Percentiles rank a stretch among this genome's conserved stretches.
Conservation (phyloP, 2,888 invertebrate species). For the Thysanoteuthis rhombus region DNA sequence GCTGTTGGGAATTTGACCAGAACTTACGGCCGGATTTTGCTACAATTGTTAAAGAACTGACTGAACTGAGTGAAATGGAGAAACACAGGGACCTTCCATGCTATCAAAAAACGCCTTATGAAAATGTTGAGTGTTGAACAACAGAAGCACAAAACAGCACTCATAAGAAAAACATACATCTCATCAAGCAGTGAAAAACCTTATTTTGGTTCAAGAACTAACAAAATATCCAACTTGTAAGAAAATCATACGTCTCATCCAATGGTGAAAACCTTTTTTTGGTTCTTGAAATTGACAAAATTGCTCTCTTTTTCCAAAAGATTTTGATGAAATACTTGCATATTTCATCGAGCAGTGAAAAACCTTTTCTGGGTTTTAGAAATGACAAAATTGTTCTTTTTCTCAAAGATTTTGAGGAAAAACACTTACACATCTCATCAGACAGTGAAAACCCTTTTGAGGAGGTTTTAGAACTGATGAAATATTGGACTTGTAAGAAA, state of each 20-base stretch:
- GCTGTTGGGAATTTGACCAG: slow-evolving; percentile 53
- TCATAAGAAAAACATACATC: not conserved
- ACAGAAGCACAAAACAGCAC: not conserved
- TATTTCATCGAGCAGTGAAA: too few species aligned
- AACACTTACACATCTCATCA: too few species aligned
- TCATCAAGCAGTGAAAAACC: not conserved
- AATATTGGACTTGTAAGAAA: too few species aligned
- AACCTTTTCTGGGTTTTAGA: too few species aligned
- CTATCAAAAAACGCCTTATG: slow-evolving; percentile 18
- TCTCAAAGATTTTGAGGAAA: too few species aligned
- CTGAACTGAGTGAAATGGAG: slow-evolving; percentile 52
- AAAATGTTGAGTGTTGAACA: not conserved
- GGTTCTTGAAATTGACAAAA: not conserved
- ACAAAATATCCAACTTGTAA: not conserved
- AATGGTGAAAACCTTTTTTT: not conserved
- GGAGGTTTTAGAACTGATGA: too few species aligned
- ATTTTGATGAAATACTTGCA: too few species aligned
- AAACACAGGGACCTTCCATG: slow-evolving; percentile 43
- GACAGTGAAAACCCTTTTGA: too few species aligned
- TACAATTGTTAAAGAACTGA: slow-evolving; percentile 48
- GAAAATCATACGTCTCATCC: not conserved
- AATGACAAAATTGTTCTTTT: too few species aligned
- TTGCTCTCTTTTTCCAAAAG: not conserved
- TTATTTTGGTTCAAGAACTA: not conserved
- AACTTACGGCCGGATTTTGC: slow-evolving; percentile 53